These are phyloP conservation scores for Drosophila malerkotliana DNA, from an alignment of 1,140 invertebrate species.

Conservation along the genomic window DNA sequence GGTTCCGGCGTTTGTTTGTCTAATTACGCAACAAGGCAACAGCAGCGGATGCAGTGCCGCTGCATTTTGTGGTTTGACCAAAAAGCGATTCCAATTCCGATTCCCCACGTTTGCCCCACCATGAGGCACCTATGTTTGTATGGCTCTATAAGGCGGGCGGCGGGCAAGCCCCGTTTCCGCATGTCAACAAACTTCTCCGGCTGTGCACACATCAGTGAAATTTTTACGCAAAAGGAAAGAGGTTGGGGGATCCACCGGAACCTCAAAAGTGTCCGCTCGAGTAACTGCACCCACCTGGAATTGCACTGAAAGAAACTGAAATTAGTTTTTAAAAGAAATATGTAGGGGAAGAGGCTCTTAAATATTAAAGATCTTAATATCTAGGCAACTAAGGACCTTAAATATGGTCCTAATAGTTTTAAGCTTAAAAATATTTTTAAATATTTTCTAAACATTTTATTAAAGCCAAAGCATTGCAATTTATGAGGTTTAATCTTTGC, in stretches of 20 bases:
- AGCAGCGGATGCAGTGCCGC: slow-evolving; percentile 32
- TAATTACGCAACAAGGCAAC: slow-evolving; percentile 31
- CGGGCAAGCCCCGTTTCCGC: slow-evolving; percentile 50
- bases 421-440: too few species aligned
- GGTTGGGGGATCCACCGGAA: slow-evolving; percentile 35
- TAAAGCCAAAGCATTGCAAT: too few species aligned
- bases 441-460: too few species aligned
- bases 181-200: slow-evolving; percentile 49
- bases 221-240: slow-evolving; percentile 17
- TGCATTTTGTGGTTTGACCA: slow-evolving; percentile 47
- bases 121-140: background rate
- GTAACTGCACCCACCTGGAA: slow-evolving; percentile 28
- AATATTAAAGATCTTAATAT: too few species aligned
- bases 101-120: background rate
- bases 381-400: too few species aligned
- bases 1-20: slow-evolving; percentile 43
- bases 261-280: slow-evolving; percentile 43
- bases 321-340: too few species aligned
- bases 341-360: too few species aligned
- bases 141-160: slow-evolving; percentile 49
- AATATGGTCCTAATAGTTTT: too few species aligned
- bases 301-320: slow-evolving; percentile 7
- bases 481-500: too few species aligned
- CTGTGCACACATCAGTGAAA: slow-evolving; percentile 37
- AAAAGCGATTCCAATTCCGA: slow-evolving; percentile 46